Evolutionary conservation across 2,888 invertebrate genomes (phyloP), one percentile per base, ranked within the genome.

Genomic region (Cataglyphis cursor): DNA sequence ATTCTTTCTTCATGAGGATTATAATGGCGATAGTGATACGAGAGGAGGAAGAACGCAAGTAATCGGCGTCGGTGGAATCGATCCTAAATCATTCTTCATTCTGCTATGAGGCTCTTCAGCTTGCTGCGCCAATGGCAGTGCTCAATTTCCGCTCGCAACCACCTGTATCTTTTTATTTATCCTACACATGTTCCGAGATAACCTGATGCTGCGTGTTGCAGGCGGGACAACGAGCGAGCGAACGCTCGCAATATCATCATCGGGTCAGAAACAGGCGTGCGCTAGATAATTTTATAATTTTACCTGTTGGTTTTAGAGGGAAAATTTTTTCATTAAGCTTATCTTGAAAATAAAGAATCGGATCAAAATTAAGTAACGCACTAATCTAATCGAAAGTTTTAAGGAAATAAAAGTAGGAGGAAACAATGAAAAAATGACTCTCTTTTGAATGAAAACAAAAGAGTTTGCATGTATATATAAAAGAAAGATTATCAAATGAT

Each of bases 91-190:
- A 80, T 72, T 35, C 35, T 70, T 44, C 72, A 78, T 59, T 44
- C 59, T 44, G 24, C 78, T 24, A 78, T 35, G 35, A 24, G 12
- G 44, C 44, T 44, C 44, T 18, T 80, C 21, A 59, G 44, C 24
- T 44, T 44, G 59, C 59, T 80, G 73, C 72, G 72, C 72, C 78
- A 72, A 59, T 80, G 72, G 72, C 44, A 61, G 72, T 48, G 78
- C 61, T 80, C 78, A 80, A 80, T 80, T 80, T 80, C 78, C 78
- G 72, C 78, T 80, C 78, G 78, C 44, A 70, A 59, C 78, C 72
- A 80, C 72, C 78, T 80, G 78, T 72, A 15, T 12, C 28, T 61
- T 76, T 80, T 59, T 70, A 48, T 80, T 59, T 59, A 57, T 70
- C 61, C 24, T 9, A n/a, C 31, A 70, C 59, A 31, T 78, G 38